These are phyloP conservation scores for Sarcophilus harrisii DNA, from an alignment of 2,797 vertebrate genomes.

Conservation along the genomic window DNA sequence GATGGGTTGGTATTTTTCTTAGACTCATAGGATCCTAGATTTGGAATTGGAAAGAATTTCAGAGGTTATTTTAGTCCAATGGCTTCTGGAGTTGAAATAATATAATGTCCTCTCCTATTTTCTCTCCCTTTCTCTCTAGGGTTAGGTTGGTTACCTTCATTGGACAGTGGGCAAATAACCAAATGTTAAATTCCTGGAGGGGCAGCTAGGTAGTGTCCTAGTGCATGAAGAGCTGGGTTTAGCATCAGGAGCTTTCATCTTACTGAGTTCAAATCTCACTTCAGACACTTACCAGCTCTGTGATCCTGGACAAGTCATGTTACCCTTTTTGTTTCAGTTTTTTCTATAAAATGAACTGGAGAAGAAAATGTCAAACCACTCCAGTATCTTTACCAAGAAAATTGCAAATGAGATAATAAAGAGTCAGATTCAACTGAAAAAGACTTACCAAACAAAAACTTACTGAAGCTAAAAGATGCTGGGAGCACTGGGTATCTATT, in stretches of 20 bases:
- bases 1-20: constrained; percentile 8
- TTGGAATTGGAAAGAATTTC: too few species aligned
- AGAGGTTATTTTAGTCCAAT: not conserved
- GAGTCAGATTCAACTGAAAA: not conserved
- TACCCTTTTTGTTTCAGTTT: too few species aligned
- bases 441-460: not conserved
- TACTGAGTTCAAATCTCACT: not conserved
- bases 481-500: not conserved
- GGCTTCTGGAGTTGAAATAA: not conserved
- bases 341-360: too few species aligned
- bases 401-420: too few species aligned
- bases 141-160: constrained; percentile 51
- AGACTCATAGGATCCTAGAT: too few species aligned
- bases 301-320: not conserved
- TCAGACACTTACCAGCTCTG: not conserved
- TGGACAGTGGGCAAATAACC: constrained; percentile 33
- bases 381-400: too few species aligned
- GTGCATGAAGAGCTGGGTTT: not conserved
- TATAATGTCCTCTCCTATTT: not conserved
- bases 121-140: not conserved
- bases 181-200: constrained; percentile 41
- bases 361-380: too few species aligned
- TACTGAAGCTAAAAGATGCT: not conserved
- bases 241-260: not conserved
- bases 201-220: constrained; percentile 36